Base-by-base conservation (phyloP, 2,797 vertebrate species). In the Premnoplex brunnescens region DNA sequence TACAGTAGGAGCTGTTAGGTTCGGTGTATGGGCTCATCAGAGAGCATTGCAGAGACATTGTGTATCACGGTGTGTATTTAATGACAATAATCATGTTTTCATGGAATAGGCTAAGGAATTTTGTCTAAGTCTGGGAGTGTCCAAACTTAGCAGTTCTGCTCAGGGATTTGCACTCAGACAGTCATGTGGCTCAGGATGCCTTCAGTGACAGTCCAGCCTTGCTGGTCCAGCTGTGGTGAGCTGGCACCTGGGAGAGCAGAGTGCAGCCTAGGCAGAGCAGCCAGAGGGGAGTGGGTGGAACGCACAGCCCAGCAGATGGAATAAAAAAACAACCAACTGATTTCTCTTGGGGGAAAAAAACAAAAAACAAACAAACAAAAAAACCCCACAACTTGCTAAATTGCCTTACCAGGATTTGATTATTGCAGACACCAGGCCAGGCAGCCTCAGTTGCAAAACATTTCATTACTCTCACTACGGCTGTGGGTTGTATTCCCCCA, bases 21-120 rank as follows among this genome's bases (percentile, higher is more conserved):
- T 93, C 24, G 2, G 55, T 18, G 66, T 71, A 27, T 3, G 54
- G 58, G 89, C 91, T 93, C 94, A 52, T 64, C 55, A 0, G 85
- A 91, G 80, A 92, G 90, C 17, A 27, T 30, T 34, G 27, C 85
- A 79, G 79, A 93, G 74, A 60, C 54, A 72, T 79, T 56, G 88
- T 95, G 88, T 64, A 56, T 30, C 94, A 64, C 92, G 85, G 93
- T 81, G 30, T 43, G 87, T 2, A 51, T 62, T 72, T 76, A 84
- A 89, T 88, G 91, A 51, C 87, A 94, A 48, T 69, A 82, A 95
- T 68, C 82, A 19, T n/a, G n/a, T 80, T 86, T 84, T 88, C 91
- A 43, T 72, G 72, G 56, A 68, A 39, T n/a, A 32, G 66, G 68
- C 64, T 79, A 74, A 62, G 58, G 74, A 87, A 22, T 46, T 39